Base-by-base conservation (phyloP, 2,113 vertebrate genomes). In the Litocranius walleri region DNA sequence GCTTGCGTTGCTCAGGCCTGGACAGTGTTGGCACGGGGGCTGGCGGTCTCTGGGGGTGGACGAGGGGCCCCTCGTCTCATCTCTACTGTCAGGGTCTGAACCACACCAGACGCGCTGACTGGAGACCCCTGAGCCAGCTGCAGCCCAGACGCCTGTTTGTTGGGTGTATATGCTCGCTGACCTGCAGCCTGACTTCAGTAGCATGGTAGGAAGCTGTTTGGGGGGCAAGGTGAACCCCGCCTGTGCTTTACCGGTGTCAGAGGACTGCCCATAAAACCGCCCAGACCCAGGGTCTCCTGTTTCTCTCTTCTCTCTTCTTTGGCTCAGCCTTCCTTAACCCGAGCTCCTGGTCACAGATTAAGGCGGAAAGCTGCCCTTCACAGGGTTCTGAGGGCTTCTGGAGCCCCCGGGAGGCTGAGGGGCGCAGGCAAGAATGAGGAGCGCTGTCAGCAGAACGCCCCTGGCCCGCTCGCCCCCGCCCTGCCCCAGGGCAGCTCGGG, bases 1-100 rank as follows among this genome's bases (percentile, higher is more conserved):
- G 17, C 29, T 43, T 52, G 19, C n/a, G 19, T 48, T 50, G 21
- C 9, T 52, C 61, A 25, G 16, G 33, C 48, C 78, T 74, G 43
- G 40, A 45, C 7, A 62, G 86, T 88, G 33, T 0, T 0, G 7
- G n/a, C 71, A 11, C 0, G 1, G 25, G 33, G 56, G 7, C 11
- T 40, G 8, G 36, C 10, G 36, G 36, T 43, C 40, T 90, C 59
- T 17, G 40, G 10, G 40, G 36, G 30, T 21, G 1, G 17, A 23
- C 0, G 2, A 40, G 29, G 45, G 87, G 19, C 19, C 64, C 10
- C 9, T 6, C 5, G 1, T 71, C 40, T 54, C 59, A 12, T 52
- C 86, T 90, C 30, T n/a, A 54, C 40, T 25, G 8, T 59, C 29
- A 91, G 40, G 29, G 43, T 43, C 84, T 62, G 67, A 36, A 43